phyloP scores from a whole-genome alignment of 1,140 invertebrate genomes.

The Nomia melanderi region DNA sequence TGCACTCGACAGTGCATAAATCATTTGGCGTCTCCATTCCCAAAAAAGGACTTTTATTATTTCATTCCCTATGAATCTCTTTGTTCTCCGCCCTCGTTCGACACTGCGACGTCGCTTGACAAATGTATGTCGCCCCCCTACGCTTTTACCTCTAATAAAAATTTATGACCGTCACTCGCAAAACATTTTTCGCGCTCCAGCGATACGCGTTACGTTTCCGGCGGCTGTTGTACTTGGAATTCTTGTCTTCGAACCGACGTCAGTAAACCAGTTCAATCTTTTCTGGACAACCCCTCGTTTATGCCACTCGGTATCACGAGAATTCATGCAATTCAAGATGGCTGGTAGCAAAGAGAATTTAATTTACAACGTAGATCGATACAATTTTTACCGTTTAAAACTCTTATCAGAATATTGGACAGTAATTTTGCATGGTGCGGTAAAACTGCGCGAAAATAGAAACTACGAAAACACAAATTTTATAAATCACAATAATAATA shows the following conservation, averaged over 20 bases:
- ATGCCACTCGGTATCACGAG: too few species aligned
- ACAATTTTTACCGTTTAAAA: too few species aligned
- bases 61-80: constrained; percentile 29
- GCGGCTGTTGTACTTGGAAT: neutral
- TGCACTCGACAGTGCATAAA: neutral
- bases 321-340: too few species aligned
- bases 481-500: too few species aligned
- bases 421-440: too few species aligned
- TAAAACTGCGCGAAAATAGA: too few species aligned
- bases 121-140: neutral
- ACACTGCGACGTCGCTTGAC: constrained; percentile 6
- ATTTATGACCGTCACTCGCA: constrained; percentile 24
- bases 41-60: constrained; percentile 33
- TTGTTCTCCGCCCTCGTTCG: neutral
- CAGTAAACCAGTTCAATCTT: neutral
- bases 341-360: too few species aligned
- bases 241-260: neutral
- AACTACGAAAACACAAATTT: too few species aligned
- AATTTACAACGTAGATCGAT: too few species aligned
- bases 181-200: constrained; percentile 1
- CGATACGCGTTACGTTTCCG: too few species aligned
- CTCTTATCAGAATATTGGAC: too few species aligned
- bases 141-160: constrained; percentile 33
- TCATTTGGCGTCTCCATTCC: neutral
- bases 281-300: neutral